A percentile compares a stretch with the other conserved stretches of the same genome.
These are phyloP conservation scores for Chionomys nivalis DNA, from an alignment of 2,113 vertebrate genomes.

Conservation along the genomic window DNA sequence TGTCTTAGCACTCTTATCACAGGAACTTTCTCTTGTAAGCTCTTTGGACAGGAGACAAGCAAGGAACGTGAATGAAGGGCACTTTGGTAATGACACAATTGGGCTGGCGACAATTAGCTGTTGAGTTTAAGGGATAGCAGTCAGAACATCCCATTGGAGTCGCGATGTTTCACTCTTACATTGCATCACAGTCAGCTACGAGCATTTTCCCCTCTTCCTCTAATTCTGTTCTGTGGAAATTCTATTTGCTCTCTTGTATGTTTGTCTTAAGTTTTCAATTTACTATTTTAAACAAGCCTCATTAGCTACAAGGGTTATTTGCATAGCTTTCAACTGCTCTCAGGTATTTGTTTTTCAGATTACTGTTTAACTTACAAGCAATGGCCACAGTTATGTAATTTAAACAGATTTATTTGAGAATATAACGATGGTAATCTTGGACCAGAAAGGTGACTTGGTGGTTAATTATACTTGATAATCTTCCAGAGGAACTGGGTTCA, in stretches of 20 bases:
- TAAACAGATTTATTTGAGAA: slow-evolving; percentile 40
- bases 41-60: neutral
- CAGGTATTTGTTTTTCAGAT: slow-evolving; percentile 40
- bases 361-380: slow-evolving; percentile 34
- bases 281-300: slow-evolving; percentile 13
- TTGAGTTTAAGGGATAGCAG: slow-evolving; percentile 7
- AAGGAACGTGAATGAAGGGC: neutral
- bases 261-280: slow-evolving; percentile 35
- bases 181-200: neutral
- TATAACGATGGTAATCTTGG: neutral
- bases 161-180: neutral
- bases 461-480: neutral
- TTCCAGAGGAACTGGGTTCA: neutral
- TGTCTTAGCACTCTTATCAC: neutral
- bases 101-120: neutral
- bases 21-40: neutral
- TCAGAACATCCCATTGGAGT: neutral
- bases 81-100: neutral
- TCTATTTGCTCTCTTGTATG: neutral
- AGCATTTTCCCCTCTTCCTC: neutral
- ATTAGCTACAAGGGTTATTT: slow-evolving; percentile 27
- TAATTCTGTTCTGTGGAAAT: neutral
- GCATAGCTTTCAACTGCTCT: neutral
- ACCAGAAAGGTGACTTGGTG: neutral
- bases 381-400: slow-evolving; percentile 13